These are phyloP conservation scores for Drosophila pseudoananassae DNA, from an alignment of 1,140 invertebrate species.

Conservation along the genomic window DNA sequence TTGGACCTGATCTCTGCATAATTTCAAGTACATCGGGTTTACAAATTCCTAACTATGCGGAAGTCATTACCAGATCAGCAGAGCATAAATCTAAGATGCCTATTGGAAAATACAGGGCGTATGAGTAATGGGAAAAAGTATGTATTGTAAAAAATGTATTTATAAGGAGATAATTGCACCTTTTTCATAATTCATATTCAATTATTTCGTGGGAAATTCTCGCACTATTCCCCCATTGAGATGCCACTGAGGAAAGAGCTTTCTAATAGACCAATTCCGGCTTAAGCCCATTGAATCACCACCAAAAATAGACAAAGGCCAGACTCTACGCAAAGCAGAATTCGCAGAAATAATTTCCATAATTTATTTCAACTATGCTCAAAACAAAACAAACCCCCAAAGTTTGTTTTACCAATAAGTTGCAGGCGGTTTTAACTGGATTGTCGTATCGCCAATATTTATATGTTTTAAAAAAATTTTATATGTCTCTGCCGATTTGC, in stretches of 20 bases:
- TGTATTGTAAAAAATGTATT: constrained; percentile 24
- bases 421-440: constrained; percentile 74
- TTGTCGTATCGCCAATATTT: constrained; percentile 34
- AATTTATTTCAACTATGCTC: constrained; percentile 64
- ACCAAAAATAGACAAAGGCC: constrained; percentile 39
- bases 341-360: constrained; percentile 58
- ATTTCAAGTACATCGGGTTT: constrained; percentile 68
- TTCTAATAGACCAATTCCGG: constrained; percentile 31
- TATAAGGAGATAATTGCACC: constrained; percentile 11
- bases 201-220: constrained; percentile 26
- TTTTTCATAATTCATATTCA: constrained; percentile 4
- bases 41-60: constrained; percentile 51
- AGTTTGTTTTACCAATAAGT: constrained; percentile 77
- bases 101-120: constrained; percentile 25
- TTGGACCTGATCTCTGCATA: constrained; percentile 44
- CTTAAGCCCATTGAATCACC: constrained; percentile 18
- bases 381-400: constrained; percentile 47
- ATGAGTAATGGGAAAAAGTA: constrained; percentile 31
- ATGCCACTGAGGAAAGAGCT: background rate
- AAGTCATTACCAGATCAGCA: constrained; percentile 44
- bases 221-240: background rate
- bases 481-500: constrained; percentile 36
- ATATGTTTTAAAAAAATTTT: no score
- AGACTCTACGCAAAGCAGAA: constrained; percentile 41
- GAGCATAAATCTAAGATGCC: constrained; percentile 21